Conservation (phyloP, 1,140 invertebrate species). For the Limonius californicus region DNA sequence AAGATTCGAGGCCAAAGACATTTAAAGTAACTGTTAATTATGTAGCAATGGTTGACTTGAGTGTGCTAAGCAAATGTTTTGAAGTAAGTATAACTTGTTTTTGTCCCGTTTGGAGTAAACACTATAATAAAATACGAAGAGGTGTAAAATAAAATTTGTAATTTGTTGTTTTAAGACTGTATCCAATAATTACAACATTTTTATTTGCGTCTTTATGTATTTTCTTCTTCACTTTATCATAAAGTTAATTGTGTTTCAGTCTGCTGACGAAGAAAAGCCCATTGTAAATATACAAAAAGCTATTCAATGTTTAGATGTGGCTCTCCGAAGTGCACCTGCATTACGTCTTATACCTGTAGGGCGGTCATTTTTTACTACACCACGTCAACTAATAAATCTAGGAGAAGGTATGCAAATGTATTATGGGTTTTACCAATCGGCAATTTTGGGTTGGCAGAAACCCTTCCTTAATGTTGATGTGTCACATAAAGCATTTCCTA, state of each 20-base stretch:
- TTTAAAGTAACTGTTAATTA: constrained; percentile 59
- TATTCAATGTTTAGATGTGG: constrained; percentile 77
- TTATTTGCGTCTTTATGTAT: no score
- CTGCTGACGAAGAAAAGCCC: no score
- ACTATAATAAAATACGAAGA: no score
- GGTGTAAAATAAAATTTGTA: no score
- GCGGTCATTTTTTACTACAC: constrained; percentile 46
- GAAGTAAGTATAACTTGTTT: no score
- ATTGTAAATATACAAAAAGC: no score
- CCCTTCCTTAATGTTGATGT: constrained; percentile 74
- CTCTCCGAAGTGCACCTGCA: constrained; percentile 62
- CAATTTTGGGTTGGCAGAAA: constrained; percentile 65
- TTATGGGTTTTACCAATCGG: constrained; percentile 69
- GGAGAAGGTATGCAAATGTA: constrained; percentile 65
- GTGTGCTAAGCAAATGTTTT: no score
- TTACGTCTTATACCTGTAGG: constrained; percentile 45
- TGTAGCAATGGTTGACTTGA: constrained; percentile 44
- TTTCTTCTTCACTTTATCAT: no score
- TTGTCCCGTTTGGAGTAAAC: no score
- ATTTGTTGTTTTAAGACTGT: neutral
- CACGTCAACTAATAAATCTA: constrained; percentile 44
- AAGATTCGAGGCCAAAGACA: constrained; percentile 47
- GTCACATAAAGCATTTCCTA: constrained; percentile 56
- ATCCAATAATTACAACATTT: neutral
- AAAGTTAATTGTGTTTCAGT: no score